Base-by-base conservation (phyloP, 2,888 invertebrate species). In the Palloptera scutellata region DNA sequence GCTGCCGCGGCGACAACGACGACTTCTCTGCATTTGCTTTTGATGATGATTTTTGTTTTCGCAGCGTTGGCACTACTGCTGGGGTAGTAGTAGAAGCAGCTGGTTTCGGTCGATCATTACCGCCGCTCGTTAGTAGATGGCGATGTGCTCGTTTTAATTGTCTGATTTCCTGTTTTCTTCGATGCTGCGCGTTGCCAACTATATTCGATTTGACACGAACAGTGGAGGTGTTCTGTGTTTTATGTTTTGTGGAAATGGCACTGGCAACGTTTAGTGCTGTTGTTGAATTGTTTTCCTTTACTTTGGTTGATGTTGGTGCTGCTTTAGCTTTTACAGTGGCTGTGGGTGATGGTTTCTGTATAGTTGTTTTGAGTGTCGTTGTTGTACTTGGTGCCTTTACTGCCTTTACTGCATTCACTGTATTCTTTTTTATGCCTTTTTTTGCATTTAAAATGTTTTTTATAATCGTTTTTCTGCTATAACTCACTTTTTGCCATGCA, bases 61-160 rank as follows among this genome's bases (percentile, higher is more conserved):
- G 59, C 59, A 61, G 59, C 52, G 69, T 67, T 64, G 69, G 43
- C 61, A 63, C 69, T 60, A 62, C 65, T 67, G 67, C 15, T 1
- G 40, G 3, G 10, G 55, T 63, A 63, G 9, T 40, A 40, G 45
- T 19, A 55, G 57, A 48, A 48, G 48, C 57, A 20, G 40, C 51
- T 30, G 59, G 61, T 62, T 59, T n/a, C 17, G 64, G 71, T 54
- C 70, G 69, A 66, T 81, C 81, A 70, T 77, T 76, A 64, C 83
- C 84, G 55, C 79, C 79, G 74, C 82, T 82, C 8, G 83, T 83
- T 70, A 84, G 74, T 67, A 84, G 79, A 78, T 84, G 84, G 74
- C 84, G 84, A 70, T 84, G 79, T 2, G 83, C 84, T n/a, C 84
- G 83, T 72, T 83, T 83, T 63, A 83, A 77, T 76, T 81, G 80